Conservation (phyloP, 2,113 vertebrate species). For the Saguinus imperator region DNA sequence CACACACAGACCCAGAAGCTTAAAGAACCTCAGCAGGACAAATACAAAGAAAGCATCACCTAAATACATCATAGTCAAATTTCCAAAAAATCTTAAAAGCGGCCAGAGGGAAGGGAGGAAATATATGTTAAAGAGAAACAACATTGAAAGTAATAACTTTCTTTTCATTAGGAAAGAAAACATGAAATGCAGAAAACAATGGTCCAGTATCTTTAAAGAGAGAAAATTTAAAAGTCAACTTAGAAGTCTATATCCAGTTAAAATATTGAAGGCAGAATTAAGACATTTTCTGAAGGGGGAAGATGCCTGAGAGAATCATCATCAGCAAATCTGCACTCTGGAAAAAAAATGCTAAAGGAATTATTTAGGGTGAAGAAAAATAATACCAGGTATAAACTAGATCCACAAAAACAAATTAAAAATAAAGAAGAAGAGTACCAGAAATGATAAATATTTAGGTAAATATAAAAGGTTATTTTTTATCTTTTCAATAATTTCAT, state of each 20-base stretch:
- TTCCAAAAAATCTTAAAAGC: constrained; percentile 14
- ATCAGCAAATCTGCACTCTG: neutral
- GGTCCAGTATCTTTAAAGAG: neutral
- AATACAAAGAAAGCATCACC: neutral
- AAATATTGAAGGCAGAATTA: neutral
- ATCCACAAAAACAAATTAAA: neutral
- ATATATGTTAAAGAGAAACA: neutral
- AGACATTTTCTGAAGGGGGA: neutral
- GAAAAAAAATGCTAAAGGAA: neutral
- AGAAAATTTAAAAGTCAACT: neutral
- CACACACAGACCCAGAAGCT: constrained; percentile 1
- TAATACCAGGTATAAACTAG: neutral
- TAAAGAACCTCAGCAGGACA: neutral
- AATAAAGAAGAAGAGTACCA: neutral
- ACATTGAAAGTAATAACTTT: neutral
- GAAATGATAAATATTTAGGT: neutral
- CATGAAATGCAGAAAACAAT: neutral
- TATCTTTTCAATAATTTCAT: constrained; percentile 16
- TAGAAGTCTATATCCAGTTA: neutral
- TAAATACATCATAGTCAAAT: neutral
- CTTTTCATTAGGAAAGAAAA: neutral
- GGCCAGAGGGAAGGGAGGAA: neutral
- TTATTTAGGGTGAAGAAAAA: neutral
- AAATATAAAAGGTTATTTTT: neutral
- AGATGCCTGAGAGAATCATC: neutral